Percentiles rank a stretch among this genome's conserved stretches.
These are phyloP conservation scores for Tachyglossus aculeatus DNA, from an alignment of 2,797 vertebrate species.

Conservation along the genomic window DNA sequence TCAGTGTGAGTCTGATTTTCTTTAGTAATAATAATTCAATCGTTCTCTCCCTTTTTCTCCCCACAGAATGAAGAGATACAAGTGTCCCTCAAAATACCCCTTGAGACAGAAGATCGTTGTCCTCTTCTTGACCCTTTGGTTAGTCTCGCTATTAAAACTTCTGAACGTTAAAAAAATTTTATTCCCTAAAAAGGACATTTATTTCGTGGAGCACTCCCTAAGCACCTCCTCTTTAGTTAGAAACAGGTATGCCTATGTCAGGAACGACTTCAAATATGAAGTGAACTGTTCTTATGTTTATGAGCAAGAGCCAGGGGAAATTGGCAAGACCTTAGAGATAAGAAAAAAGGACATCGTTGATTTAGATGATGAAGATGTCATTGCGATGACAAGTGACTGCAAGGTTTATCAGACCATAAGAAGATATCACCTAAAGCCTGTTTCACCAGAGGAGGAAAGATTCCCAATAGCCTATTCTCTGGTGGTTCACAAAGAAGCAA, in stretches of 20 bases:
- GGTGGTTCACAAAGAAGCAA: constrained; percentile 88
- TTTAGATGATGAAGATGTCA: constrained; percentile 79
- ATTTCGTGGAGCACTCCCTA: constrained; percentile 82
- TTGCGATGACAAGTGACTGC: constrained; percentile 81
- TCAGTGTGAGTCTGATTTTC: constrained; percentile 12
- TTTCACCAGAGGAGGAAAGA: constrained; percentile 74
- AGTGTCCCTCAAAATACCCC: constrained; percentile 70
- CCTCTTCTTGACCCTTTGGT: constrained; percentile 71
- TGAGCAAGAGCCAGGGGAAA: constrained; percentile 86
- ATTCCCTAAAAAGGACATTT: constrained; percentile 71
- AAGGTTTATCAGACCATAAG: constrained; percentile 72
- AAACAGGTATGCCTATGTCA: constrained; percentile 54
- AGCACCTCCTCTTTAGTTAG: constrained; percentile 73
- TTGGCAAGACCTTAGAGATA: constrained; percentile 87
- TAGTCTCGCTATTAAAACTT: constrained; percentile 80
- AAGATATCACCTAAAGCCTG: constrained; percentile 74
- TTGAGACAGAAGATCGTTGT: constrained; percentile 75
- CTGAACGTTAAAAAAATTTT: constrained; percentile 76
- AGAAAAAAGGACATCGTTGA: constrained; percentile 78
- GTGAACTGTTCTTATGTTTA: constrained; percentile 88
- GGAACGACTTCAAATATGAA: constrained; percentile 58
- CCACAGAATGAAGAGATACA: constrained; percentile 86
- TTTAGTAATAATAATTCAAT: not conserved
- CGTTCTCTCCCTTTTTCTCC: constrained; percentile 30
- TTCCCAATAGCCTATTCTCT: constrained; percentile 90